Evolutionary conservation across 2,888 invertebrate species (phyloP).

Genomic region (Dryobotodes eremita): DNA sequence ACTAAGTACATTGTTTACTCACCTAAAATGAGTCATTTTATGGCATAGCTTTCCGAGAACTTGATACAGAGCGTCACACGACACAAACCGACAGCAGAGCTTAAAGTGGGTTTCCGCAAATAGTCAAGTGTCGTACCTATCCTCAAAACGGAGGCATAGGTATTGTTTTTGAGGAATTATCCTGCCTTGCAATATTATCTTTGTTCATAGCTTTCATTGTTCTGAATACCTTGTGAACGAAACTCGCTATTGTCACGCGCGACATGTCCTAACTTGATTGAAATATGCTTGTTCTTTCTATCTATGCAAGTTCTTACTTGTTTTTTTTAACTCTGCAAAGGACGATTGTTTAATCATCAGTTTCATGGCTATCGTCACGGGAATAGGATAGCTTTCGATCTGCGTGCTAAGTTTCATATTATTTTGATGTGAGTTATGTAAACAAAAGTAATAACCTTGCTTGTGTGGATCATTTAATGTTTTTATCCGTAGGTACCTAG

Average conservation of each 20-base stretch:
- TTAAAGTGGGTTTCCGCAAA: not conserved
- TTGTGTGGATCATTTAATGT: constrained; percentile 14
- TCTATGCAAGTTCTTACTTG: constrained; percentile 50
- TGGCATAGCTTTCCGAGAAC: not conserved
- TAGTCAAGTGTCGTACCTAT: not conserved
- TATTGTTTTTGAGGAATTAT: not conserved
- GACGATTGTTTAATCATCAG: constrained; percentile 12
- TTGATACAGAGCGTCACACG: not conserved
- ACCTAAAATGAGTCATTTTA: not conserved
- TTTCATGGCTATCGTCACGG: constrained; percentile 28
- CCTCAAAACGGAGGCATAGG: not conserved
- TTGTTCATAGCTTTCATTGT: constrained; percentile 15
- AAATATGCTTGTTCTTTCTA: constrained; percentile 23
- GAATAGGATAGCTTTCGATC: constrained; percentile 7
- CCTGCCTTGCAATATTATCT: not conserved
- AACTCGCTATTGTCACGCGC: constrained; percentile 16
- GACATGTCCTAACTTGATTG: constrained; percentile 54
- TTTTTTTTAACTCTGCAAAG: constrained; percentile 21
- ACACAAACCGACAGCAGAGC: not conserved
- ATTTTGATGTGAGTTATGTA: too few relatives aligned
- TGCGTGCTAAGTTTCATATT: not conserved
- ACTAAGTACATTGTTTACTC: not conserved
- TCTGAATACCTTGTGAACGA: constrained; percentile 13
- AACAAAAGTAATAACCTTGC: not conserved
- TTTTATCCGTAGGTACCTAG: not conserved